A percentile compares a stretch with the other conserved stretches of the same genome.
Conservation (phyloP, 2,113 vertebrate genomes). For the Tetraodon nigroviridis region DNA sequence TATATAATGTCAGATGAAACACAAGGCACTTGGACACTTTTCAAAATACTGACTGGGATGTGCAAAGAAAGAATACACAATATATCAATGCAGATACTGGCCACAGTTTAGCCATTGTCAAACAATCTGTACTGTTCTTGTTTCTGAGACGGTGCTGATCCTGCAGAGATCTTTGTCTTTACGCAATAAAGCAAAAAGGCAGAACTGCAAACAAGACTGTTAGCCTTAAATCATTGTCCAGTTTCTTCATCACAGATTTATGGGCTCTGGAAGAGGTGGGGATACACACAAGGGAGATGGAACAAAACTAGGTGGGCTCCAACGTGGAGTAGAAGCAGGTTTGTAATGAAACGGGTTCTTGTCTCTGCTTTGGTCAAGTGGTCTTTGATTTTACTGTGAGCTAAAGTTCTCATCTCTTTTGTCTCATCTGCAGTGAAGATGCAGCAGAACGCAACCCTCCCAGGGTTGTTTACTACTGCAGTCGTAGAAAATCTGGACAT, state of each 20-base stretch:
- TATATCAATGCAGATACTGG: slow-evolving; percentile 45
- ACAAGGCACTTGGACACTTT: slow-evolving; percentile 78
- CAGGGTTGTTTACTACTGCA: no score
- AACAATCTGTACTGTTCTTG: slow-evolving; percentile 24
- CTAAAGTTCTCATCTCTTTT: no score
- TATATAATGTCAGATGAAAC: slow-evolving; percentile 79
- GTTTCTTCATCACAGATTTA: not conserved
- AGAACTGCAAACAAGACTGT: not conserved
- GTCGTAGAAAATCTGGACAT: no score
- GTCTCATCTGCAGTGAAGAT: no score
- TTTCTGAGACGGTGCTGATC: slow-evolving; percentile 37
- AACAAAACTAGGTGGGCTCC: no score
- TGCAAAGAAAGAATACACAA: slow-evolving; percentile 56
- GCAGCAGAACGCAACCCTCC: no score
- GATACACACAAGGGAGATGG: not conserved
- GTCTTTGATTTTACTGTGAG: no score
- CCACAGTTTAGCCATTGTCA: slow-evolving; percentile 55
- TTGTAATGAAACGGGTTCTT: no score
- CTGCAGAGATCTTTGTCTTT: slow-evolving; percentile 53
- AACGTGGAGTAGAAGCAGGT: no score
- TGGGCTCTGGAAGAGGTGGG: not conserved
- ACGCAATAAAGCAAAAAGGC: slow-evolving; percentile 5
- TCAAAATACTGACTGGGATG: slow-evolving; percentile 55
- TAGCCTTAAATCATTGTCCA: not conserved
- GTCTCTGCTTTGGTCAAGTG: no score